Evolutionary conservation across 1,140 invertebrate species (phyloP), one percentile per base, ranked within the genome.

Genomic region (Drosophila suzukii): DNA sequence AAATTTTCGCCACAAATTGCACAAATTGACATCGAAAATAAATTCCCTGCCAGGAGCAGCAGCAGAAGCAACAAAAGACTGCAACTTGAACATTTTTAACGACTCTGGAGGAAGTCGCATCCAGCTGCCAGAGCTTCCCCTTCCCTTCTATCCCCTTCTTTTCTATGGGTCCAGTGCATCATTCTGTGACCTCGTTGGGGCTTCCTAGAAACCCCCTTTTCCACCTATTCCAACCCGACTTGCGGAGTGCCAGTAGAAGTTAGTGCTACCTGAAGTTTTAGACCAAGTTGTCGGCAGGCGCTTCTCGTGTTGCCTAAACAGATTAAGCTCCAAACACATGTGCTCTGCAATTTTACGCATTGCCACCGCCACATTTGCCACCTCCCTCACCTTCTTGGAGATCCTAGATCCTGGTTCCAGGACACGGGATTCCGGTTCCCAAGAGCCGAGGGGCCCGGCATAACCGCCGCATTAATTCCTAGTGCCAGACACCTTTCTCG

Each of bases 401-500:
- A 20, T 20, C 20, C 51, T 13, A 34, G 49, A 44, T 44, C 54
- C 54, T 15, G 41, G 46, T 54, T 43, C 43, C 75, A 10, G 15
- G 8, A 15, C 7, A 3, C 27, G 0, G 47, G 4, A 17, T 3
- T 15, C 27, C 8, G 30, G 49, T 34, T 32, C n/a, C n/a, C 4
- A 4, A 15, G 30, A 24, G 41, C 79, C 66, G 30, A 20, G 63
- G 41, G 84, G 60, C 68, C 80, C 76, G 80, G 72, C 65, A 89
- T 84, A 88, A 88, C 84, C 84, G 84, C 84, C 80, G 73, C 84
- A 88, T 88, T 88, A 89, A 88, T 88, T 88, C 84, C 76, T 84
- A 89, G 84, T 89, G 84, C 80, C 84, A 88, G 84, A 88, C 84
- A 84, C 84, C 84, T 89, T 89, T 84, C 84, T 88, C 80, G 84